These are phyloP conservation scores for Protobothrops mucrosquamatus DNA, from an alignment of 2,113 vertebrate genomes.

Conservation along the genomic window DNA sequence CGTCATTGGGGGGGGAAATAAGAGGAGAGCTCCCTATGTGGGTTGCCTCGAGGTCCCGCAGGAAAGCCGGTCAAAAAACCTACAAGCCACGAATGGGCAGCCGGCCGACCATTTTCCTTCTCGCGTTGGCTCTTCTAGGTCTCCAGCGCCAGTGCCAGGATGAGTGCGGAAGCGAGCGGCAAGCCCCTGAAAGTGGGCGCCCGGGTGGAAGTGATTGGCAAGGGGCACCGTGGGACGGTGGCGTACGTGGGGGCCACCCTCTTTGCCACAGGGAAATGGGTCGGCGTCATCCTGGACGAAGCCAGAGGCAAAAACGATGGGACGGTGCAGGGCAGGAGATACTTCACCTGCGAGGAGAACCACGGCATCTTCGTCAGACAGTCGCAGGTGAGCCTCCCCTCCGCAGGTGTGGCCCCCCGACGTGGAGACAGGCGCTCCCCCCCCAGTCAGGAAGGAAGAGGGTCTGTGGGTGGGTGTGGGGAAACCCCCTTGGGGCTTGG, in stretches of 20 bases:
- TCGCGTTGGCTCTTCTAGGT: conserved; percentile 66
- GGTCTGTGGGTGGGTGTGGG: neutral
- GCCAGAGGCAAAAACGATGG: conserved; percentile 96
- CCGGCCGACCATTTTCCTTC: rapidly evolving
- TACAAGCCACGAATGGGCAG: neutral
- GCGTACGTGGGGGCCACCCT: conserved; percentile 93
- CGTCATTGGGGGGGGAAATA: rapidly evolving
- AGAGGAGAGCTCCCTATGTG: neutral
- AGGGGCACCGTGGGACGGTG: conserved; percentile 90
- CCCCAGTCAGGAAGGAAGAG: neutral
- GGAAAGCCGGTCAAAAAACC: neutral
- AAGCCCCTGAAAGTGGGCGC: conserved; percentile 88
- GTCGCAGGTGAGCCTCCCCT: conserved; percentile 79
- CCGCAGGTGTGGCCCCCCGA: neutral
- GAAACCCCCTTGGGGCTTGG: too few relatives aligned
- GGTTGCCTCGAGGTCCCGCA: neutral
- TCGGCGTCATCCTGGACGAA: conserved; percentile 94
- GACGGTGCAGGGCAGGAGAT: conserved; percentile 91
- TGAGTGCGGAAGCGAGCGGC: conserved; percentile 83
- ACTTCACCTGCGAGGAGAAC: conserved; percentile 93
- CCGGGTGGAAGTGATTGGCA: conserved; percentile 94
- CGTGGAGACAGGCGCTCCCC: rapidly evolving
- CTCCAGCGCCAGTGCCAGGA: conserved; percentile 80
- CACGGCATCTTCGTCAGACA: conserved; percentile 97
- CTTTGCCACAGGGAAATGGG: conserved; percentile 96